These are phyloP conservation scores for Amphilophus citrinellus DNA, from an alignment of 2,113 vertebrate genomes.

Conservation along the genomic window DNA sequence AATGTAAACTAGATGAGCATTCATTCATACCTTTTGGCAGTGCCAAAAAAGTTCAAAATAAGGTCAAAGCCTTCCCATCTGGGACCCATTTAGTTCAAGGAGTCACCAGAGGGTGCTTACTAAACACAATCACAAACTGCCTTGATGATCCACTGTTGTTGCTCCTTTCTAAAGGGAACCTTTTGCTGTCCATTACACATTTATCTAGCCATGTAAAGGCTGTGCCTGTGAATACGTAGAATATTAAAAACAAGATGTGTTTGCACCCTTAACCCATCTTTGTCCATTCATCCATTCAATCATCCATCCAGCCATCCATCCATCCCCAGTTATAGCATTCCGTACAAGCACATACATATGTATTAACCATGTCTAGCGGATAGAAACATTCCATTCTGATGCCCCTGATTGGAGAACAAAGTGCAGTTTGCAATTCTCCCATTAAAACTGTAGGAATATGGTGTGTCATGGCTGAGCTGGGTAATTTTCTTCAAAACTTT, in stretches of 20 bases:
- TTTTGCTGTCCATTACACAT: slow-evolving; percentile 28
- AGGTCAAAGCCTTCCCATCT: slow-evolving; percentile 71
- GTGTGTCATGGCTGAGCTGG: not conserved
- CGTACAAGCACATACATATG: not conserved
- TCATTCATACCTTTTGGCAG: slow-evolving; percentile 56
- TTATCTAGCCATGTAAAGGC: not conserved
- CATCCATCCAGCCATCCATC: not conserved
- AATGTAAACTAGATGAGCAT: slow-evolving; percentile 52
- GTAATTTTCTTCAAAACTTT: too few species aligned
- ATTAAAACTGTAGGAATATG: slow-evolving; percentile 14
- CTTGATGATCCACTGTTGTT: slow-evolving; percentile 62
- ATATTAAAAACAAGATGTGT: not conserved
- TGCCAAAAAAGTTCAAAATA: slow-evolving; percentile 59
- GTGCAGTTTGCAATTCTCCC: slow-evolving; percentile 41
- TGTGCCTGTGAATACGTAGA: not conserved
- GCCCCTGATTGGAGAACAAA: slow-evolving; percentile 30
- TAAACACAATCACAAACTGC: slow-evolving; percentile 75
- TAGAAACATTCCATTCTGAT: slow-evolving; percentile 28
- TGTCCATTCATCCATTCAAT: slow-evolving; percentile 8
- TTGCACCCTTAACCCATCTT: not conserved
- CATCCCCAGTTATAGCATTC: not conserved
- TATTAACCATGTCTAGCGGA: slow-evolving; percentile 20
- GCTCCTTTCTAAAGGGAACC: slow-evolving; percentile 22
- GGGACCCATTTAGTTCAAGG: slow-evolving; percentile 64
- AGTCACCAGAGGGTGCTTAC: slow-evolving; percentile 68